phyloP scores from a whole-genome alignment of 53 echinoderm and acorn worm species.

The Patiria pectinifera region DNA sequence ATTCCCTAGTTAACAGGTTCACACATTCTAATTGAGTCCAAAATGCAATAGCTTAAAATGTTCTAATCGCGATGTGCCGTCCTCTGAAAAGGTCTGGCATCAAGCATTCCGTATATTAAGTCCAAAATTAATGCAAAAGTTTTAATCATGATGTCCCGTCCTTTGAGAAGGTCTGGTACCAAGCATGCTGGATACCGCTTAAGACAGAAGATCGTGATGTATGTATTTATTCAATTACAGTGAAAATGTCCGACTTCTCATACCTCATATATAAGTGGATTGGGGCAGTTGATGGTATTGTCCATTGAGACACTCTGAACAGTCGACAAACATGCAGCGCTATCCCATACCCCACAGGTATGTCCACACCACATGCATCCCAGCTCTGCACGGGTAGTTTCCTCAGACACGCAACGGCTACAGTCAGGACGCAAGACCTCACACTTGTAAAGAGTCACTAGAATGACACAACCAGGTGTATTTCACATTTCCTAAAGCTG shows the following conservation, averaged over 20 bases:
- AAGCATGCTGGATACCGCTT: too few relatives aligned
- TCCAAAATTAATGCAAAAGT: too few relatives aligned
- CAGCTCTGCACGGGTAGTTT: constrained; percentile 64
- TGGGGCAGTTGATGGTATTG: constrained; percentile 40
- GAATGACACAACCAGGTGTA: not conserved
- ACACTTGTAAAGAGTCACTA: constrained; percentile 79
- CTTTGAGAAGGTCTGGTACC: not conserved
- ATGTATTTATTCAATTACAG: not conserved
- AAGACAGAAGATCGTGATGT: not conserved
- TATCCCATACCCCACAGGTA: constrained; percentile 40
- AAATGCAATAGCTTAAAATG: not conserved
- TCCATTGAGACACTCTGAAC: not conserved
- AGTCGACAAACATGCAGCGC: not conserved
- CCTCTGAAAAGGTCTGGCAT: too few relatives aligned
- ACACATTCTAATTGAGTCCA: not conserved
- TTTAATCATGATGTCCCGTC: too few relatives aligned
- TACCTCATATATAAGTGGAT: constrained; percentile 20
- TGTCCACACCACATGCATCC: constrained; percentile 74
- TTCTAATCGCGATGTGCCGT: too few relatives aligned
- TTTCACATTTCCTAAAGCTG: too few relatives aligned
- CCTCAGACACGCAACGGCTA: constrained; percentile 65
- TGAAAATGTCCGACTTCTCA: not conserved
- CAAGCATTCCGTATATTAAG: too few relatives aligned
- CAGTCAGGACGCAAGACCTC: constrained; percentile 67
- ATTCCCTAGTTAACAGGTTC: not conserved